These are phyloP conservation scores for Gambusia holbrooki DNA, from an alignment of 2,113 vertebrate species.

Conservation along the genomic window DNA sequence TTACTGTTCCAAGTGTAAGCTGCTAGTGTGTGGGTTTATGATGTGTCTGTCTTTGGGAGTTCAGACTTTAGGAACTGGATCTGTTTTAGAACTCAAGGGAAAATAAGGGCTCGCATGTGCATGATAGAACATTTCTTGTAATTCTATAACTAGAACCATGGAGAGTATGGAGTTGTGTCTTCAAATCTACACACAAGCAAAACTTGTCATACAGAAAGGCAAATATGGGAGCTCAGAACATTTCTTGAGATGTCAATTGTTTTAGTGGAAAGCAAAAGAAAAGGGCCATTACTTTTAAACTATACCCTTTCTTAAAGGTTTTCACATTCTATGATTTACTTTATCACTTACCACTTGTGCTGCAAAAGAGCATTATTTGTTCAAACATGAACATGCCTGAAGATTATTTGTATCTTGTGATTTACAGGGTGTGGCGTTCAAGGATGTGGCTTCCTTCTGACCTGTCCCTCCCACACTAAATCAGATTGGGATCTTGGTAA, in stretches of 20 bases:
- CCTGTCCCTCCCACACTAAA: background rate
- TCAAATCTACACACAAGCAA: background rate
- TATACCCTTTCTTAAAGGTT: background rate
- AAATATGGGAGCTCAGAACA: background rate
- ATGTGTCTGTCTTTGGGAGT: slow-evolving; percentile 10
- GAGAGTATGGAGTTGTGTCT: background rate
- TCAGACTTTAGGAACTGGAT: slow-evolving; percentile 10
- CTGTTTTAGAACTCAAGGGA: slow-evolving; percentile 19
- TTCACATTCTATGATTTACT: background rate
- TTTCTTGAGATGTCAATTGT: background rate
- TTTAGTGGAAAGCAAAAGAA: background rate
- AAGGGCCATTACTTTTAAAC: background rate
- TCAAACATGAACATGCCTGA: background rate
- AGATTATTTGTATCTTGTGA: background rate
- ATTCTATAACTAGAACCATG: slow-evolving; percentile 3
- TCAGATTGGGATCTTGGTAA: background rate
- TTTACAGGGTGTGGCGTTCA: background rate
- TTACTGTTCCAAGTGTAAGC: slow-evolving; percentile 25
- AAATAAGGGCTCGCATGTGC: slow-evolving; percentile 12
- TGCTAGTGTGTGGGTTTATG: slow-evolving; percentile 11
- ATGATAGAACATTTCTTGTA: slow-evolving; percentile 7
- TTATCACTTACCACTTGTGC: no score
- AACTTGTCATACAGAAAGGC: background rate
- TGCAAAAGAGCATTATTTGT: background rate
- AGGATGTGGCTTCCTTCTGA: background rate